Evolutionary conservation across 2,888 invertebrate species (phyloP).

Genomic region (Dicranocentrus wangi): DNA sequence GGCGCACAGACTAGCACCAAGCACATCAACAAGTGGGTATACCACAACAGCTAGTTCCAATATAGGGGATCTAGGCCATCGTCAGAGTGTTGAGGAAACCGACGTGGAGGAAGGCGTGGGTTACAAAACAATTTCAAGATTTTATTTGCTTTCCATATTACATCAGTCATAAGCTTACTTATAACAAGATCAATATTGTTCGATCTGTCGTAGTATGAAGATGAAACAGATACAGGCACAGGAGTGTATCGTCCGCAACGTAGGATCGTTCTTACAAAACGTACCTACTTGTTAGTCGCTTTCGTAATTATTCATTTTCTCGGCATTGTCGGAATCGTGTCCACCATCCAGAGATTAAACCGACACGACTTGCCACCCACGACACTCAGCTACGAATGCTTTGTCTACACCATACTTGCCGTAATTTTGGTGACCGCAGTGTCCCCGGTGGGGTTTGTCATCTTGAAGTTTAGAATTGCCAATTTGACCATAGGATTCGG

Average conservation of each 20-base stretch:
- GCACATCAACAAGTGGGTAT: no score
- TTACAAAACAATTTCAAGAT: no score
- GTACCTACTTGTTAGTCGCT: conserved; percentile 19
- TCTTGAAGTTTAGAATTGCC: conserved; percentile 43
- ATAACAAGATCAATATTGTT: no score
- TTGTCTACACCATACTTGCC: background rate
- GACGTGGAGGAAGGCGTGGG: no score
- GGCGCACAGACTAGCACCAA: no score
- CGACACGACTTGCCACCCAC: conserved; percentile 8
- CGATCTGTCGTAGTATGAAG: no score
- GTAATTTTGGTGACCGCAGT: conserved; percentile 10
- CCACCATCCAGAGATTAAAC: background rate
- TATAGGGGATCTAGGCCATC: no score
- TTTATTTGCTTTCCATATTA: no score
- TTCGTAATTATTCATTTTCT: conserved; percentile 26
- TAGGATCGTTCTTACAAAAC: conserved; percentile 30
- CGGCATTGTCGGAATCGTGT: background rate
- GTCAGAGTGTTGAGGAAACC: no score
- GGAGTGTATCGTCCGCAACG: background rate
- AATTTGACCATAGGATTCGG: conserved; percentile 35
- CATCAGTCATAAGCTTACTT: no score
- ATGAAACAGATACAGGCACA: background rate
- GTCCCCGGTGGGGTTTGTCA: conserved; percentile 44
- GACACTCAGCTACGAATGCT: background rate
- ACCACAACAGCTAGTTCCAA: no score